Evolutionary conservation across 2,113 vertebrate species (phyloP), one percentile per base, ranked within the genome.

Genomic region (Isichthys henryi): DNA sequence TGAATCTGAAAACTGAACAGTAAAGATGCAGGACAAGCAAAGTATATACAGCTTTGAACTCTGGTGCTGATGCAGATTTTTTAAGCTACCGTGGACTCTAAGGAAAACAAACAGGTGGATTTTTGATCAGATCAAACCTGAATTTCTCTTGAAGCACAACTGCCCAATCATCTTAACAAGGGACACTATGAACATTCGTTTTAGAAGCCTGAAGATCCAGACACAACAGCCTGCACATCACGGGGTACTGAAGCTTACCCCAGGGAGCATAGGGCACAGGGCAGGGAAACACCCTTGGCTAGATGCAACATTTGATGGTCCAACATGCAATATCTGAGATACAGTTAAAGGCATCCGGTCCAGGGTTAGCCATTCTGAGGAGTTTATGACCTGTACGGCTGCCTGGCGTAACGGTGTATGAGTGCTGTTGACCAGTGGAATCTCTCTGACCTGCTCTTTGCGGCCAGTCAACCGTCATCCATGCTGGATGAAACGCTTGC

Each of bases 401-500:
- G 7, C 45, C 8, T 84, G 43, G 19, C 3, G 3, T 84, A 46
- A 1, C 17, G 21, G 45, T 48, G 82, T 10, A 84, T 23, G 15
- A 46, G 45, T 84, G 43, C 17, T 84, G 82, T 95, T 94, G 90
- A 93, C 91, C 91, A 88, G 91, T 90, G 91, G 93, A 95, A 95
- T 94, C 94, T 88, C 86, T 91, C 91, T 91, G 19, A 49, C 66
- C 92, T 91, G 90, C 92, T 89, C 89, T 66, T 19, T 17, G 27
- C 48, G 19, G 11, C 35, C 88, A 23, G n/a, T 94, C 93, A 94
- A 94, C 93, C 95, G 88, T 62, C 56, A 9, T 62, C 56, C 94
- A 91, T 95, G 97, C 96, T 97, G 97, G 97, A 97, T 97, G 98
- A 98, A 97, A 97, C 96, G 97, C 97, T 96, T 56, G 96, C 96